These are phyloP conservation scores for Lepidochitona cinerea DNA, from an alignment of 2,888 invertebrate genomes.

Conservation along the genomic window DNA sequence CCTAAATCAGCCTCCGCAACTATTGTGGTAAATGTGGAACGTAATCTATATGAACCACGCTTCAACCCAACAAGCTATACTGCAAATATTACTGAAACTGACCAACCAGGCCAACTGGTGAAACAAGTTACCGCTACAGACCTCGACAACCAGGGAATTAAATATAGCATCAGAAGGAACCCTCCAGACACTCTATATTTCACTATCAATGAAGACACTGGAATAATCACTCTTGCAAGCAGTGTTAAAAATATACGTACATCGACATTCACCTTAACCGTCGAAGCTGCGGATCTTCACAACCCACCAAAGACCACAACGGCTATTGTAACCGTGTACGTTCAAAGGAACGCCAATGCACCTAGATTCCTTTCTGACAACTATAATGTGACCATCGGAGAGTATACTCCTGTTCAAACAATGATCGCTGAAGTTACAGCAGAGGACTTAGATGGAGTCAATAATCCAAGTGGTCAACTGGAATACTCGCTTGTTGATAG, in stretches of 20 bases:
- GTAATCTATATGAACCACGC: conserved; percentile 54
- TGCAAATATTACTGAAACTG: conserved; percentile 33
- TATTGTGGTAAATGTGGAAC: conserved; percentile 50
- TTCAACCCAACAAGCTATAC: conserved; percentile 42
- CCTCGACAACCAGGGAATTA: conserved; percentile 25
- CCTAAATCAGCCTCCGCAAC: conserved; percentile 25
- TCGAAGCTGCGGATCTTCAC: conserved; percentile 55
- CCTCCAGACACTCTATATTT: conserved; percentile 50
- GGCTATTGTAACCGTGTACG: conserved; percentile 49
- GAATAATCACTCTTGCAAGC: conserved; percentile 43
- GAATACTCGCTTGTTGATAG: not conserved
- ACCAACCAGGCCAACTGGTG: not conserved
- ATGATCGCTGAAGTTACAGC: conserved; percentile 36
- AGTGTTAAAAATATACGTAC: conserved; percentile 24
- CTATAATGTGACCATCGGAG: conserved; percentile 52
- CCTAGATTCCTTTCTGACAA: conserved; percentile 55
- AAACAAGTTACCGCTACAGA: not conserved
- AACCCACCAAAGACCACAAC: conserved; percentile 39
- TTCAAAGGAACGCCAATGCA: conserved; percentile 54
- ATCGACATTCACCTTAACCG: conserved; percentile 40
- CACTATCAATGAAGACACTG: conserved; percentile 51
- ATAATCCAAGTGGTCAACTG: not conserved
- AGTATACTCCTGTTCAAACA: conserved; percentile 36
- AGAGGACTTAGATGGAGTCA: conserved; percentile 40
- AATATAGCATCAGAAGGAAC: conserved; percentile 37